These are phyloP conservation scores for Pandemis corylana DNA, from an alignment of 2,888 invertebrate species.

Conservation along the genomic window DNA sequence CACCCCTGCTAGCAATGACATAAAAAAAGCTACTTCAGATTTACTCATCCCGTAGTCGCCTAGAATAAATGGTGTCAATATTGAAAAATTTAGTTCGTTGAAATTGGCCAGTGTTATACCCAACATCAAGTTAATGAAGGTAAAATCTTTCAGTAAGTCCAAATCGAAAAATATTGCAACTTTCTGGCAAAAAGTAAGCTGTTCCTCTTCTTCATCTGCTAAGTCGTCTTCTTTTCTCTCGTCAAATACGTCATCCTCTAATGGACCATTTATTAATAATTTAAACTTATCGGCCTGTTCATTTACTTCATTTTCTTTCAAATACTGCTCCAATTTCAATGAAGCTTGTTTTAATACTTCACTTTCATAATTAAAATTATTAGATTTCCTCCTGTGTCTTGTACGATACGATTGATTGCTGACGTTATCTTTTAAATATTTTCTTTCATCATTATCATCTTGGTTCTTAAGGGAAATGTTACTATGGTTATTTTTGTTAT, in stretches of 20 bases:
- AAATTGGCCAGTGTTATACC: conserved; percentile 90
- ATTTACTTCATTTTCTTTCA: conserved; percentile 69
- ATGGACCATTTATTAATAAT: conserved; percentile 61
- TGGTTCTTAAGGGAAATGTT: conserved; percentile 71
- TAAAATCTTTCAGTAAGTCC: conserved; percentile 87
- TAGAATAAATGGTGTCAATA: conserved; percentile 90
- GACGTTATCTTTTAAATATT: conserved; percentile 77
- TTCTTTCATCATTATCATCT: conserved; percentile 74
- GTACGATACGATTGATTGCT: conserved; percentile 75
- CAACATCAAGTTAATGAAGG: conserved; percentile 88
- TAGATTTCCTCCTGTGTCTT: conserved; percentile 74
- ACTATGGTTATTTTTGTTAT: conserved; percentile 73
- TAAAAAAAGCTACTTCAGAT: conserved; percentile 86
- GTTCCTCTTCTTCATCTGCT: conserved; percentile 57
- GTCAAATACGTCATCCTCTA: conserved; percentile 66
- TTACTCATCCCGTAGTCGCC: conserved; percentile 87
- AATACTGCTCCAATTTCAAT: conserved; percentile 80
- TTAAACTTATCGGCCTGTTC: conserved; percentile 63
- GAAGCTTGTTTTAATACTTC: conserved; percentile 85
- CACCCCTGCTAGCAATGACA: conserved; percentile 88
- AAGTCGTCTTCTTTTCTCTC: conserved; percentile 53
- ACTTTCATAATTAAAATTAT: conserved; percentile 86
- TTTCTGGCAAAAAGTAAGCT: conserved; percentile 81
- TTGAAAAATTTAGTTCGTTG: conserved; percentile 89
- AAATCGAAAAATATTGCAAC: conserved; percentile 88